These are phyloP conservation scores for Heterodera filipjevi DNA, from an alignment of 2,888 invertebrate genomes.

Conservation along the genomic window DNA sequence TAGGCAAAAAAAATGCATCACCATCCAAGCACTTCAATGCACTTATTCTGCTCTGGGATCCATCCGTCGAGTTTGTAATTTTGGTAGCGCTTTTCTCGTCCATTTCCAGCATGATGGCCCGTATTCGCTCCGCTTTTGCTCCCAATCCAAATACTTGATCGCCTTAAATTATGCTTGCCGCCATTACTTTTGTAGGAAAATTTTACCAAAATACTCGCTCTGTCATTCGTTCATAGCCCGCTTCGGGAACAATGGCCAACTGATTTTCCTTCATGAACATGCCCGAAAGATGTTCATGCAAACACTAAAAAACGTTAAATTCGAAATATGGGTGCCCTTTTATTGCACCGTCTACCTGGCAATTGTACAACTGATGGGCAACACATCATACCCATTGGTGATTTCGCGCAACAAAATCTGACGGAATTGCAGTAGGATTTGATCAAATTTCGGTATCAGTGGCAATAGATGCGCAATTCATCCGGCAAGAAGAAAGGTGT, in stretches of 20 bases:
- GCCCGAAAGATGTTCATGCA: constrained; percentile 15
- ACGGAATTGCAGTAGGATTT: not conserved
- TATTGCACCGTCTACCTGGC: not conserved
- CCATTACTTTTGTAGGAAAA: not conserved
- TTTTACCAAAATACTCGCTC: not conserved
- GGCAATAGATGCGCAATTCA: not conserved
- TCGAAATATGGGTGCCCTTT: not conserved
- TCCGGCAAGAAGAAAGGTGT: constrained; percentile 19
- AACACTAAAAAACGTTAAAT: not conserved
- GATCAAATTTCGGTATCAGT: constrained; percentile 9
- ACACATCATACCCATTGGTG: constrained; percentile 2
- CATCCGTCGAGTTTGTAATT: constrained; percentile 1
- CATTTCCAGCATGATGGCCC: constrained; percentile 12
- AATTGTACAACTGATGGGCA: not conserved
- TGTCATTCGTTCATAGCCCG: not conserved
- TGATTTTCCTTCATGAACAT: constrained; percentile 11
- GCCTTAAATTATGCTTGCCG: too few relatives aligned
- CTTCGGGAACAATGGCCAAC: constrained; percentile 2
- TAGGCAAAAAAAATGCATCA: not conserved
- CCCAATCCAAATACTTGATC: constrained; percentile 14
- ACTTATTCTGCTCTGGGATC: not conserved
- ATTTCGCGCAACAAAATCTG: not conserved
- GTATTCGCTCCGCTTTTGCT: not conserved
- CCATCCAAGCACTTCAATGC: constrained; percentile 9
- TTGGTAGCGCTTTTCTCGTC: not conserved